These are phyloP conservation scores for Potamarius usumacintae DNA, from an alignment of 2,113 vertebrate genomes.

Conservation along the genomic window DNA sequence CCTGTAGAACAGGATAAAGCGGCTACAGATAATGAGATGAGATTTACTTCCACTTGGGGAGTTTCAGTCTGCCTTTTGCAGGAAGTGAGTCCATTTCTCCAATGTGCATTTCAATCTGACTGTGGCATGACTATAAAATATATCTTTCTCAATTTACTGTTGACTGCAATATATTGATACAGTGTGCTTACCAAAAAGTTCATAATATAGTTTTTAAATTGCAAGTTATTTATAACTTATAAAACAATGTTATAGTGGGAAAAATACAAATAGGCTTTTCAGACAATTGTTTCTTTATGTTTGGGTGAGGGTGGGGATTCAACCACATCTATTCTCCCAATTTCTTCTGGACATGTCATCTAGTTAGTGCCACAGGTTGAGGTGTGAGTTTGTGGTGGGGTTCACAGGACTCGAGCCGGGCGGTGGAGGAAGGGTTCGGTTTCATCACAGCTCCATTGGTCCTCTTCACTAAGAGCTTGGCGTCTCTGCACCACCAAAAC, in stretches of 20 bases:
- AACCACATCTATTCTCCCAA: not conserved
- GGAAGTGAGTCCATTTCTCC: not conserved
- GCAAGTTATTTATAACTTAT: not conserved
- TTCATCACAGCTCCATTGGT: conserved; percentile 61
- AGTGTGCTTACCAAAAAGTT: not conserved
- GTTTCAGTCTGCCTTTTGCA: not conserved
- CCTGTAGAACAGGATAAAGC: no score
- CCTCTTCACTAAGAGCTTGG: conserved; percentile 39
- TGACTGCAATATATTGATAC: not conserved
- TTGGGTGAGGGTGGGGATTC: not conserved
- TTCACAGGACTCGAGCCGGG: conserved; percentile 43
- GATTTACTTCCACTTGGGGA: not conserved
- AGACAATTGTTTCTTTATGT: not conserved
- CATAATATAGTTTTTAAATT: not conserved
- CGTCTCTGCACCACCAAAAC: conserved; percentile 71
- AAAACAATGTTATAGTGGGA: not conserved
- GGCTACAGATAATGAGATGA: no score
- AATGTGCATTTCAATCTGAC: not conserved
- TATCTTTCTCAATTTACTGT: not conserved
- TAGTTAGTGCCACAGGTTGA: not conserved
- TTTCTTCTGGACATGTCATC: not conserved
- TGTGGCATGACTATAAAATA: not conserved
- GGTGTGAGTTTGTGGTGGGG: conserved; percentile 14
- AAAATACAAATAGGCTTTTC: not conserved
- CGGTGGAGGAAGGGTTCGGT: conserved; percentile 71